Evolutionary conservation across 2,797 vertebrate species (phyloP).

Genomic region (Antrozous pallidus): DNA sequence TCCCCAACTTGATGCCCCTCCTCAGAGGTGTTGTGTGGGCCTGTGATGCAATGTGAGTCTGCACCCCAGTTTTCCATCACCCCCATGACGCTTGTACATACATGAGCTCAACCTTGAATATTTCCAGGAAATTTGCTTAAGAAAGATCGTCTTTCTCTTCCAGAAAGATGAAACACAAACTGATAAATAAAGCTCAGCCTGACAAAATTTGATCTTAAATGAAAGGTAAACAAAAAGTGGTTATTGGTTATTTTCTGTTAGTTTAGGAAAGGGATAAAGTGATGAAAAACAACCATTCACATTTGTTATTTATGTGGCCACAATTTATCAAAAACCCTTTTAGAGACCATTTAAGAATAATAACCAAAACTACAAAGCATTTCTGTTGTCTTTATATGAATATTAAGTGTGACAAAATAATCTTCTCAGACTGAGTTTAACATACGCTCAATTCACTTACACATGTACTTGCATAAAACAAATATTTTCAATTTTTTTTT

Average conservation of each 20-base stretch:
- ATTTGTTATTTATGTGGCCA: neutral
- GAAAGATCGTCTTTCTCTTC: neutral
- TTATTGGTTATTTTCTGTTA: neutral
- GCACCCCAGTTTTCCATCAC: neutral
- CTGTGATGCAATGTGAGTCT: neutral
- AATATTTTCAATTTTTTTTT: neutral
- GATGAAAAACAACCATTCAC: neutral
- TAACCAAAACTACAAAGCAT: too few relatives aligned
- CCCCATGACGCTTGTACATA: neutral
- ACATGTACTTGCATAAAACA: neutral
- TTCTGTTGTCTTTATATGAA: neutral
- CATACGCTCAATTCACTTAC: neutral
- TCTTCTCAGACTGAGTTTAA: neutral
- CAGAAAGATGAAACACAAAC: neutral
- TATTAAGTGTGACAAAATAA: neutral
- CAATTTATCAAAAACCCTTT: constrained; percentile 6
- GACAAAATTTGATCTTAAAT: neutral
- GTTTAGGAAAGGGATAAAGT: neutral
- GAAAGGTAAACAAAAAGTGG: constrained; percentile 2
- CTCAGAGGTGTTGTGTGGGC: neutral
- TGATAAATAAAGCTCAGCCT: neutral
- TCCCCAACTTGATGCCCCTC: neutral
- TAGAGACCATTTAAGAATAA: neutral
- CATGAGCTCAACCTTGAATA: neutral
- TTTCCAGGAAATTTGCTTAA: neutral